These are phyloP conservation scores for Acanthococcus lagerstroemiae DNA, from an alignment of 2,888 invertebrate genomes.

Conservation along the genomic window DNA sequence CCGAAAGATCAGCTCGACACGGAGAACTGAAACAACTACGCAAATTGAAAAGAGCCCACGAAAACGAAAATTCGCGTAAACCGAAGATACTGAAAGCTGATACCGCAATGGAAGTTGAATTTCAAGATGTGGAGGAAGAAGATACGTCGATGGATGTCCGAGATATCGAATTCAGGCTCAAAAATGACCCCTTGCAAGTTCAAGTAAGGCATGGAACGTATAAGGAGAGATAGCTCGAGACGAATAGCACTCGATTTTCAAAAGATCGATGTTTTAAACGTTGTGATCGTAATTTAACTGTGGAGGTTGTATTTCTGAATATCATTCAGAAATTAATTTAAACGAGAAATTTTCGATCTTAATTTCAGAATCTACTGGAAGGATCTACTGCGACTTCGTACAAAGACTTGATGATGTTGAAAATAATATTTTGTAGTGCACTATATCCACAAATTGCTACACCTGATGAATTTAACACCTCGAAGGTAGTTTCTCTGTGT, in stretches of 20 bases:
- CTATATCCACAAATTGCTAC: conserved; percentile 91
- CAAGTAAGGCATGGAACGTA: conserved; percentile 48
- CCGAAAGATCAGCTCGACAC: conserved; percentile 70
- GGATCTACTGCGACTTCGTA: conserved; percentile 55
- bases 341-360: too few relatives aligned
- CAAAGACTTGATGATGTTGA: conserved; percentile 58
- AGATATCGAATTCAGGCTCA: conserved; percentile 77
- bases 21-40: conserved; percentile 82
- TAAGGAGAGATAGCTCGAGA: too few relatives aligned
- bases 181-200: conserved; percentile 62
- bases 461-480: conserved; percentile 88
- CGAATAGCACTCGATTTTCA: too few relatives aligned
- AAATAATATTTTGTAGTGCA: conserved; percentile 78
- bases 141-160: conserved; percentile 59
- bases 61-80: conserved; percentile 57
- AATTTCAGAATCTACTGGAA: conserved; percentile 48
- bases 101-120: conserved; percentile 56
- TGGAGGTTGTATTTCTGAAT: too few relatives aligned
- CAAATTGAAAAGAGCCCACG: conserved; percentile 62
- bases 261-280: too few relatives aligned
- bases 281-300: too few relatives aligned
- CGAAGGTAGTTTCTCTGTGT: conserved; percentile 50
- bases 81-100: conserved; percentile 66
- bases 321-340: too few relatives aligned
- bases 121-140: conserved; percentile 46